Evolutionary conservation across 2,113 vertebrate species (phyloP).

Genomic region (Cricetomys ansorgei): DNA sequence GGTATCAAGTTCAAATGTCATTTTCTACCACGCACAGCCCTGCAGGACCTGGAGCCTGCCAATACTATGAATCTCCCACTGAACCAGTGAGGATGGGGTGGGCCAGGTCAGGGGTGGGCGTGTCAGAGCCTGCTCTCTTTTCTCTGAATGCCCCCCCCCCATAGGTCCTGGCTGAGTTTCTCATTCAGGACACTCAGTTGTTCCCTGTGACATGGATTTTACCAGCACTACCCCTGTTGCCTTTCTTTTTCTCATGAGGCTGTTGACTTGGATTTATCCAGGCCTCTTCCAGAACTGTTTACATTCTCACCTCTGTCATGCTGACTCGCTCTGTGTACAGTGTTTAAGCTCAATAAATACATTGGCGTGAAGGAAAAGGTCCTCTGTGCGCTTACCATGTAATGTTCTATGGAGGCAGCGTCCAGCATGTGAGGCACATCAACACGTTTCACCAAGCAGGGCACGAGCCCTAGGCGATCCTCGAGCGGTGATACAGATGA

Average conservation of each 20-base stretch:
- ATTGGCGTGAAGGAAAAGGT: conserved; percentile 32
- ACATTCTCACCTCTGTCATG: neutral
- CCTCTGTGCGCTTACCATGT: neutral
- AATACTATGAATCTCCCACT: neutral
- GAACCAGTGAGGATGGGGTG: too few relatives aligned
- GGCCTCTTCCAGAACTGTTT: neutral
- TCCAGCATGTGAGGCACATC: neutral
- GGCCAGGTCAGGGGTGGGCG: neutral
- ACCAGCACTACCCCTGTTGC: neutral
- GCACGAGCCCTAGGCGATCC: neutral
- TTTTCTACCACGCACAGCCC: neutral
- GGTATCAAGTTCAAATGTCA: neutral
- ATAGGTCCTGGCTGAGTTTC: neutral
- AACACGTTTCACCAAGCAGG: neutral
- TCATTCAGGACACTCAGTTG: neutral
- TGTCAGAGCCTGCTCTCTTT: neutral
- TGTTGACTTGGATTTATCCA: neutral
- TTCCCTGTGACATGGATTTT: neutral
- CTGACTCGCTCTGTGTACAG: neutral
- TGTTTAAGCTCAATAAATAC: neutral
- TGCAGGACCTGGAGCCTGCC: fast-evolving
- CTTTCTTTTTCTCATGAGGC: neutral
- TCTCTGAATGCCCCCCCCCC: neutral
- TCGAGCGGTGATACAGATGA: neutral
- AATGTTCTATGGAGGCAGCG: neutral